Evolutionary conservation across 64 coral and sea anemone species (phyloP), one percentile per base, ranked within the genome.

Genomic region (Actinia equina): DNA sequence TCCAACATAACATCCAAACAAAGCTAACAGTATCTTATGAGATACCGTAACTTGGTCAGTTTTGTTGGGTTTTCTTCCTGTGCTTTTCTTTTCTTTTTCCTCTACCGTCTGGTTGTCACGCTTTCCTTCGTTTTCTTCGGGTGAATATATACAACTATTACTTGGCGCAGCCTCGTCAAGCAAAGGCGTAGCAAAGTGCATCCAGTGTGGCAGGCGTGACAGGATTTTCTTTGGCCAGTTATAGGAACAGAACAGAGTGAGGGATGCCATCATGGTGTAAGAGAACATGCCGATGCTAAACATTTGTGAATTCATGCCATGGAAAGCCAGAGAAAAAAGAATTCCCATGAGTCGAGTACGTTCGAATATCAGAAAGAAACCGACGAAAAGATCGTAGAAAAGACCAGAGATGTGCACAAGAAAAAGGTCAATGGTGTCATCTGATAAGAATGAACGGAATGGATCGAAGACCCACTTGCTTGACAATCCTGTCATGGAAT

Each of bases 301-400:
- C 93, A 99, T 95, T 57, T 99, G 97, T 3, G 97, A 99, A 60
- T 99, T 99, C 97, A 99, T 99, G 2, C 93, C 88, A 89, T 99
- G 93, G 19, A 99, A 99, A 88, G 93, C 93, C 49, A 89, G 46
- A 16, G 93, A 93, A 43, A 99, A 92, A 2, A 95, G 14, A 8
- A 95, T 89, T 79, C 97, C 97, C 83, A 99, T 56, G 3, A 82
- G 63, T 17, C 97, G 97, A 26, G 97, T 99, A 78, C 90, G 95
- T 11, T 90, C 82, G 57, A 94, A 99, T 62, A 93, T 20, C 4
- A 99, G 77, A 53, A 99, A 93, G 82, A 99, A 99, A 2, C 97
- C 97, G 23, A 95, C 93, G 0, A 46, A 86, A 8, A 99, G 90
- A 56, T 99, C 97, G 45, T 95, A 99, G 6, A 55, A 16, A 15